phyloP scores from a whole-genome alignment of 2,113 vertebrate species.

The Cairina moschata region DNA sequence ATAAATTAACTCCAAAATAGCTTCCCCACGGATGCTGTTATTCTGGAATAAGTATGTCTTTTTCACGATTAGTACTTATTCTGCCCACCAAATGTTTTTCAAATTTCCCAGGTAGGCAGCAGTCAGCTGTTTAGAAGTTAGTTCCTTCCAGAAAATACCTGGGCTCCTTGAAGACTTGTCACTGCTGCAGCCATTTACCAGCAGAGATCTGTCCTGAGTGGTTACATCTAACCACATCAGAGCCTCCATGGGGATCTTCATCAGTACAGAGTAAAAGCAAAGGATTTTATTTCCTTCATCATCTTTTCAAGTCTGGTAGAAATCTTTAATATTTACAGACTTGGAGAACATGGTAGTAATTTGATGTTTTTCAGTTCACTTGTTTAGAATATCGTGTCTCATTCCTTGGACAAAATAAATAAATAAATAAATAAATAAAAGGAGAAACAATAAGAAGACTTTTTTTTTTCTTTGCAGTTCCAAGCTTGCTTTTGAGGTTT shows the following conservation, averaged over 20 bases:
- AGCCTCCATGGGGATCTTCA: not conserved
- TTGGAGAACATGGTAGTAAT: not conserved
- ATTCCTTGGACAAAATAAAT: not conserved
- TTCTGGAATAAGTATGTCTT: not conserved
- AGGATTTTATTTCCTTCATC: not conserved
- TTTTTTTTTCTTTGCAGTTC: not conserved
- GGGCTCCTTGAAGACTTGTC: not conserved
- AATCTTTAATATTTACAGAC: not conserved
- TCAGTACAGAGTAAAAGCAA: not conserved
- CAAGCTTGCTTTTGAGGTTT: not conserved
- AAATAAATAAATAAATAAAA: not conserved
- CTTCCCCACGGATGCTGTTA: not conserved
- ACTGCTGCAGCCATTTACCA: not conserved
- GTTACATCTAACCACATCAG: accelerated
- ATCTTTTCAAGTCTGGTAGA: not conserved
- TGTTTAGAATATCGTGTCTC: not conserved
- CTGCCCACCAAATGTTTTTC: not conserved
- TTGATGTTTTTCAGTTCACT: not conserved
- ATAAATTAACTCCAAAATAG: slow-evolving; percentile 39
- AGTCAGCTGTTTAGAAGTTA: not conserved
- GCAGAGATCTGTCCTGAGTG: not conserved
- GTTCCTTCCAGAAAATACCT: not conserved
- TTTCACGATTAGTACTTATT: not conserved
- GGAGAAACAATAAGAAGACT: not conserved
- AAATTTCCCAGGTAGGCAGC: not conserved